Evolutionary conservation across 2,797 vertebrate species (phyloP).

Genomic region (Notoglanidium macrostoma): DNA sequence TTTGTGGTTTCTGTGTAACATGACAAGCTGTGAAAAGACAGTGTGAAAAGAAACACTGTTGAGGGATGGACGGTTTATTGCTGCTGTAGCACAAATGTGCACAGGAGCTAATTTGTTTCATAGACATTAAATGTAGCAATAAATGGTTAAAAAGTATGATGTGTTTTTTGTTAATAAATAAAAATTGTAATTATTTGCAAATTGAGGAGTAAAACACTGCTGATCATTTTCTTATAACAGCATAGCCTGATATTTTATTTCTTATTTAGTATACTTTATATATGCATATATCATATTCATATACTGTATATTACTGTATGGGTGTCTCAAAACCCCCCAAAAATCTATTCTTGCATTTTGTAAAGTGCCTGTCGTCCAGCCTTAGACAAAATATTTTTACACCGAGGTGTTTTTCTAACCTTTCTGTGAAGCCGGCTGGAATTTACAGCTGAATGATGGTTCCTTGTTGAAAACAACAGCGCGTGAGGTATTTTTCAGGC

Average conservation of each 20-base stretch:
- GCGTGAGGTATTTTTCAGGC: conserved; percentile 41
- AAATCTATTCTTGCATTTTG: neutral
- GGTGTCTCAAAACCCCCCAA: neutral
- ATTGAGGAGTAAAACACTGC: neutral
- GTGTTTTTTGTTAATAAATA: neutral
- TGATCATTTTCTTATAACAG: neutral
- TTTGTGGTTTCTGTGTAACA: neutral
- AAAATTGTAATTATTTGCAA: neutral
- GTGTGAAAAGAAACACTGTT: neutral
- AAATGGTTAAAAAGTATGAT: neutral
- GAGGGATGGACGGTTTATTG: neutral
- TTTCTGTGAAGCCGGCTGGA: conserved; percentile 8
- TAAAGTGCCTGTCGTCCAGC: conserved; percentile 28
- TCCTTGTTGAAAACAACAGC: conserved; percentile 35
- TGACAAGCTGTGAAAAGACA: neutral
- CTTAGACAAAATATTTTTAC: conserved; percentile 55
- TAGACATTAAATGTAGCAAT: neutral
- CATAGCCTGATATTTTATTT: neutral
- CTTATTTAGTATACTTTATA: too few relatives aligned
- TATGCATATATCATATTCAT: neutral
- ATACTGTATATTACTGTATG: neutral
- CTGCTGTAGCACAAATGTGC: neutral
- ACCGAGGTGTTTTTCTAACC: conserved; percentile 20
- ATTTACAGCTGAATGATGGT: conserved; percentile 12
- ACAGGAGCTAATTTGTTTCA: neutral